Conservation (phyloP, 2,113 vertebrate species). For the Notothenia rossii region DNA sequence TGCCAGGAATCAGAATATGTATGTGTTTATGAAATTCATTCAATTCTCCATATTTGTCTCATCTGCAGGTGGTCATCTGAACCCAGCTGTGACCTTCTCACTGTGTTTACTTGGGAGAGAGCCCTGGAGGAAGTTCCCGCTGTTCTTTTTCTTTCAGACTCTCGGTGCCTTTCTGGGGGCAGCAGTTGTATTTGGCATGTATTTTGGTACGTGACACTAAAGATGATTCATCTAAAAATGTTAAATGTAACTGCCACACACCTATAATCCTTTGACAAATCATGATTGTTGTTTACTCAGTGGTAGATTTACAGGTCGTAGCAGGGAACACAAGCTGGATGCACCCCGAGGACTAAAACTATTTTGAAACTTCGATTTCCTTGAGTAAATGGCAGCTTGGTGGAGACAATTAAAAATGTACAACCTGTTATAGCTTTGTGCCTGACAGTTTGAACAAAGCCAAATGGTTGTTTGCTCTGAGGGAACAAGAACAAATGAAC, state of each 20-base stretch:
- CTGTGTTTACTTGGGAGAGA: conserved; percentile 87
- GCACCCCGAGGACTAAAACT: neutral
- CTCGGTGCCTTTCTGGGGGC: conserved; percentile 89
- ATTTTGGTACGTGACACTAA: conserved; percentile 84
- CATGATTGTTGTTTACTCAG: neutral
- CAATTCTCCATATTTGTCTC: neutral
- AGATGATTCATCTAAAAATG: too few species aligned
- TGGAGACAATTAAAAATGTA: neutral
- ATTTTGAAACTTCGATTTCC: neutral
- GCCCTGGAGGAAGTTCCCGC: conserved; percentile 64
- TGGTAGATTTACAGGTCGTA: neutral
- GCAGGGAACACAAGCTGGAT: neutral
- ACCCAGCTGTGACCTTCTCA: conserved; percentile 89
- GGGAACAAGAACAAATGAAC: neutral
- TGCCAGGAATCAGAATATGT: neutral
- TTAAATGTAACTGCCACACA: too few species aligned
- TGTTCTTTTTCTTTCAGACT: conserved; percentile 48
- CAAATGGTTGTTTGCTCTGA: neutral
- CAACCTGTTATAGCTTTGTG: neutral
- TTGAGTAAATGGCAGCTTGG: neutral
- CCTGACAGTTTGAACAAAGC: neutral
- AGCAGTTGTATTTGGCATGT: conserved; percentile 88
- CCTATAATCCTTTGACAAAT: neutral
- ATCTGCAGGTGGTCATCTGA: conserved; percentile 88
- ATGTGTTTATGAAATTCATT: neutral